phyloP scores from a whole-genome alignment of 2,113 vertebrate species.

The Bolborhynchus lineola region DNA sequence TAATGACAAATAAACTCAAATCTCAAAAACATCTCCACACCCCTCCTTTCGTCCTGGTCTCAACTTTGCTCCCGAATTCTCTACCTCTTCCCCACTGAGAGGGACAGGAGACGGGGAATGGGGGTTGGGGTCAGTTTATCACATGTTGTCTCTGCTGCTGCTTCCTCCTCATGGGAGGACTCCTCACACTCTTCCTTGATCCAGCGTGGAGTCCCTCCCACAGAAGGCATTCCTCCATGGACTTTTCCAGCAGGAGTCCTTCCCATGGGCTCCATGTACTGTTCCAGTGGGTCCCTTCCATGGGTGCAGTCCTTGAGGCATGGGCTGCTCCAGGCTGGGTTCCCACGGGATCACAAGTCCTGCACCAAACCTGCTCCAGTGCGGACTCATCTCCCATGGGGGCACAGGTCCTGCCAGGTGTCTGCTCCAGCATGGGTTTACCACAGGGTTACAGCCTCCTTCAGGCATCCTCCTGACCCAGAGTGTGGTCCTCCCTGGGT shows the following conservation, averaged over 20 bases:
- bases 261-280: not conserved
- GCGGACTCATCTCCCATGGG: not conserved
- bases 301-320: not conserved
- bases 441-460: not conserved
- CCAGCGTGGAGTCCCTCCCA: not conserved
- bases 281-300: not conserved
- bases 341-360: not conserved
- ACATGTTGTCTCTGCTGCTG: not conserved
- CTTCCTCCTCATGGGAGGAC: not conserved
- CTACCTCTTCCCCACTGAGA: not conserved
- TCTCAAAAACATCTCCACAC: not conserved
- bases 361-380: not conserved
- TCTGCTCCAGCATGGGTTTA: not conserved
- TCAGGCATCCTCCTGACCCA: not conserved
- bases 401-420: not conserved
- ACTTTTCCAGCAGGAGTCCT: not conserved
- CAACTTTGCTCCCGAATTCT: not conserved
- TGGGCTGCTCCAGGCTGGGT: not conserved
- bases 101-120: not conserved
- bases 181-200: not conserved
- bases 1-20: not conserved
- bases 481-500: not conserved
- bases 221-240: not conserved
- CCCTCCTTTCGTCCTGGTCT: not conserved
- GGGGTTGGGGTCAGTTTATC: not conserved